These are phyloP conservation scores for Psilopogon haemacephalus DNA, from an alignment of 2,113 vertebrate species.

Conservation along the genomic window DNA sequence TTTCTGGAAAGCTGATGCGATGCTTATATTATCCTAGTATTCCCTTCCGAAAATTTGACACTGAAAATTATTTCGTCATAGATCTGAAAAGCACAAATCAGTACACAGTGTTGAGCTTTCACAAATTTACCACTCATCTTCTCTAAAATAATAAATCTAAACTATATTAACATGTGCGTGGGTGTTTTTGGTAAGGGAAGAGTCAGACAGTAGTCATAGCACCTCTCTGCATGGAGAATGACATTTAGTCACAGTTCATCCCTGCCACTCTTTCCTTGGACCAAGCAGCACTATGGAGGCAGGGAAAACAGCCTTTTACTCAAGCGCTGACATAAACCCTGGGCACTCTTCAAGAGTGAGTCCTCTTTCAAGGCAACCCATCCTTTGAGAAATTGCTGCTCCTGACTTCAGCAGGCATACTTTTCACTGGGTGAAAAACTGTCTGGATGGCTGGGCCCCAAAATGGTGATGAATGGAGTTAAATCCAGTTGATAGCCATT, in stretches of 20 bases:
- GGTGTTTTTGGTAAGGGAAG: not conserved
- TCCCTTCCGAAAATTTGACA: not conserved
- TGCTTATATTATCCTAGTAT: not conserved
- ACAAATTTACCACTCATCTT: not conserved
- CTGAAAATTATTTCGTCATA: not conserved
- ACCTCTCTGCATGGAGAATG: not conserved
- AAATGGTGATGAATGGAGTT: too few relatives aligned
- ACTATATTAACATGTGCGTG: not conserved
- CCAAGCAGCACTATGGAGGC: not conserved
- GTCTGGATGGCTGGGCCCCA: too few relatives aligned
- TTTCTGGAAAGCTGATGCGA: not conserved
- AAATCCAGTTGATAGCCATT: too few relatives aligned
- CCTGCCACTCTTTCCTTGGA: not conserved
- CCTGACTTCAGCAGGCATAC: too few relatives aligned
- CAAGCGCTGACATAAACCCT: too few relatives aligned
- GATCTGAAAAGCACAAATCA: not conserved
- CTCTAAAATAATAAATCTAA: not conserved
- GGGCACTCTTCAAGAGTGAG: too few relatives aligned
- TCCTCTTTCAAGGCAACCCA: too few relatives aligned
- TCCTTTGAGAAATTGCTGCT: too few relatives aligned
- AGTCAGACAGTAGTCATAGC: not conserved
- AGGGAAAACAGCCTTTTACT: not conserved
- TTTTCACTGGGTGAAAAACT: too few relatives aligned
- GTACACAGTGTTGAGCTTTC: not conserved
- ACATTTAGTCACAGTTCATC: not conserved